Percentiles rank a stretch among this genome's conserved stretches.
Conservation (phyloP, 2,888 invertebrate species). For the Drosophila ochracea region DNA sequence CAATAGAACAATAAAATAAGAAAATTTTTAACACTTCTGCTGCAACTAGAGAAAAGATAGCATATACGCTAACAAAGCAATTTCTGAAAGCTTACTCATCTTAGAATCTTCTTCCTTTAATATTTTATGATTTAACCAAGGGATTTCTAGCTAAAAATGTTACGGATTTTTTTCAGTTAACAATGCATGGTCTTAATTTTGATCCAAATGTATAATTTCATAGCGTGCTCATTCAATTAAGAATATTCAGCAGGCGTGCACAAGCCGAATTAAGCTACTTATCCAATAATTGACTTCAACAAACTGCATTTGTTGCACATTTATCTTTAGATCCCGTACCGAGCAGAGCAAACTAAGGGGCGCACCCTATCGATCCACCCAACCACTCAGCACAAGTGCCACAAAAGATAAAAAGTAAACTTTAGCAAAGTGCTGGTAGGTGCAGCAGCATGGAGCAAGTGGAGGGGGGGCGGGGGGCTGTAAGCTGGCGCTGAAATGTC, state of each 20-base stretch:
- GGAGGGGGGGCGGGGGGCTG: conserved; percentile 8
- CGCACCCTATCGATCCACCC: conserved; percentile 19
- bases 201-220: conserved; percentile 47
- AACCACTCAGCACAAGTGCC: conserved; percentile 54
- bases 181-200: conserved; percentile 28
- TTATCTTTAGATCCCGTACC: conserved; percentile 58
- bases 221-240: conserved; percentile 52
- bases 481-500: conserved; percentile 57
- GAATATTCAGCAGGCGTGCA: conserved; percentile 32
- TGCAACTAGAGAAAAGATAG: conserved; percentile 8
- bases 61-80: conserved; percentile 12
- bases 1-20: conserved; percentile 23
- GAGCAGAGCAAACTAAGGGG: conserved; percentile 19
- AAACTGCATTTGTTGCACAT: conserved; percentile 79
- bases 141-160: not conserved
- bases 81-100: not conserved
- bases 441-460: not conserved
- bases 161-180: not conserved
- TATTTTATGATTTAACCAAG: not conserved
- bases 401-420: conserved; percentile 72
- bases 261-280: conserved; percentile 70
- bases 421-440: conserved; percentile 36
- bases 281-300: conserved; percentile 76
- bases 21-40: conserved; percentile 44
- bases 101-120: not conserved